Conservation (phyloP, 2,797 vertebrate species). For the Coracias cyanogaster region DNA sequence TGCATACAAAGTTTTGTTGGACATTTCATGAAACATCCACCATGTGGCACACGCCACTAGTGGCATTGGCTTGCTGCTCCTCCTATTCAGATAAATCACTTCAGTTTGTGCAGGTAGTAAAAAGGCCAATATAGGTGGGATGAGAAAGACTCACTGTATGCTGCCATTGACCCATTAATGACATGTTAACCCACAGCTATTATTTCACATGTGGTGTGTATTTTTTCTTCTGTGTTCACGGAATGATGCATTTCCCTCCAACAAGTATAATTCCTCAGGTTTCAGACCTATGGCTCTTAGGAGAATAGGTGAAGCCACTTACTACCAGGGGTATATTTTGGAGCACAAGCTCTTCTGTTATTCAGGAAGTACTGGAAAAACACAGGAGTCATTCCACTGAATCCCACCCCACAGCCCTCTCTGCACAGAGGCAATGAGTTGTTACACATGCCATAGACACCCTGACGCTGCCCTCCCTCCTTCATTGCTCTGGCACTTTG, state of each 20-base stretch:
- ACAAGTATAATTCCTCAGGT: neutral
- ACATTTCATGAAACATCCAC: neutral
- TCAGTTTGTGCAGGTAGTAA: neutral
- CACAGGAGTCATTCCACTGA: neutral
- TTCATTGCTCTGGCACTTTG: neutral
- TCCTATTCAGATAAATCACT: neutral
- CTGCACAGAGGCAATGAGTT: neutral
- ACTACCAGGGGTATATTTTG: neutral
- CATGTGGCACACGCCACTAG: fast-evolving
- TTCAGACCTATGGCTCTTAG: neutral
- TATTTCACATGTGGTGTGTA: neutral
- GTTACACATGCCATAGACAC: neutral
- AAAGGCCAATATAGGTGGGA: neutral
- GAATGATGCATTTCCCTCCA: neutral
- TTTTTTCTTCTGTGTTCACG: neutral
- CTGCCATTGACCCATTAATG: neutral
- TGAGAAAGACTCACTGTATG: neutral
- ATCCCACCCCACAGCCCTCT: neutral
- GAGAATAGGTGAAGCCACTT: neutral
- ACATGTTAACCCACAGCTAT: neutral
- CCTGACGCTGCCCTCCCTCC: neutral
- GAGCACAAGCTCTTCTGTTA: neutral
- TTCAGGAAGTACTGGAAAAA: neutral
- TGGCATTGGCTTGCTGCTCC: neutral
- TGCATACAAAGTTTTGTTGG: neutral